Evolutionary conservation across 2,888 invertebrate species (phyloP), one percentile per base, ranked within the genome.

Genomic region (Mimas tiliae): DNA sequence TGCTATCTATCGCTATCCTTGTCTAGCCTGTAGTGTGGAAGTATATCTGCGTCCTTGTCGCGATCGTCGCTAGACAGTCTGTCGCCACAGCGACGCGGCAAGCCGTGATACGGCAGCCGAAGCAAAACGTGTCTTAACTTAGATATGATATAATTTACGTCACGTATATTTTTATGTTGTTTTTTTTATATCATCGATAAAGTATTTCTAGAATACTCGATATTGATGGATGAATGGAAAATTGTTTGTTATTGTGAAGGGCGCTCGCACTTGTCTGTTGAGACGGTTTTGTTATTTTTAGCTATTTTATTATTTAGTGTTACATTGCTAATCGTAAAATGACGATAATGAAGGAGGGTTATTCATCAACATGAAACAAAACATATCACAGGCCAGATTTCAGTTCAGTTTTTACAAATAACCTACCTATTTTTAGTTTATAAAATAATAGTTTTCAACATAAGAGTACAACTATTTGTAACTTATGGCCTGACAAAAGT

Each of bases 1-100:
- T 72, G 65, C 65, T 62, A 69, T 45, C 63, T 65, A n/a, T 0
- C 19, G 53, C 62, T 55, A 53, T 73, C 72, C 62, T 53, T 70
- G 34, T 75, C 67, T 47, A 2, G 0, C 66, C 6, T 48, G 9
- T 27, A 58, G 53, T 14, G 2, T 21, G 55, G 8, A 8, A 3
- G 9, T 72, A 63, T 72, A 63, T 68, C 16, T 69, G 67, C 55
- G 70, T 73, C 72, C 74, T 74, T 67, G 68, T 73, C 72, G 42
- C 33, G 64, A 68, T 74, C 69, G 68, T 63, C 53, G 77, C 76
- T 71, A 84, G 84, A 84, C 84, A 77, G 74, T 63, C 70, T 76
- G 84, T 76, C 84, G 84, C 83, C 82, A 21, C 63, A 65, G 66
- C 64, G 66, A 67, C 67, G 66, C 67, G 66, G 65, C 42, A 42